These are phyloP conservation scores for Onchidella celtica DNA, from an alignment of 2,888 invertebrate genomes.

Conservation along the genomic window DNA sequence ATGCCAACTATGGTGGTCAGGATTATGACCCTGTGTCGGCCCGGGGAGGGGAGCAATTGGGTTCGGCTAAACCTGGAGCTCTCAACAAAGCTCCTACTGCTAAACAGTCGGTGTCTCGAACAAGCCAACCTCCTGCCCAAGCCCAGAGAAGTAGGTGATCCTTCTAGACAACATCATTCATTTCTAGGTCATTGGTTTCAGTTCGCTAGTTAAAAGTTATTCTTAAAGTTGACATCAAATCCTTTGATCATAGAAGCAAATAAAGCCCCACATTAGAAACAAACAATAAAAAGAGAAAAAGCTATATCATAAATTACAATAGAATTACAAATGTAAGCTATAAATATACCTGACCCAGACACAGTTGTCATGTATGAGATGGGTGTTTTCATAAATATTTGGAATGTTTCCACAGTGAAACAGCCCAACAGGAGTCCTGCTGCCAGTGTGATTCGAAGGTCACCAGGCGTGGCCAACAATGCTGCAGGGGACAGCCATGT, in stretches of 20 bases:
- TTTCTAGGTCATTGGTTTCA: not conserved
- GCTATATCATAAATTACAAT: too few relatives aligned
- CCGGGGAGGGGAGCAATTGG: slow-evolving; percentile 82
- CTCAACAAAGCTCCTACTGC: slow-evolving; percentile 52
- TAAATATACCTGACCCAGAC: too few relatives aligned
- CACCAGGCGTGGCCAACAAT: slow-evolving; percentile 20
- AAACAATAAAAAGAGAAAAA: too few relatives aligned
- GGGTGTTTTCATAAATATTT: too few relatives aligned
- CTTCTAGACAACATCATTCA: not conserved
- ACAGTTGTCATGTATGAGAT: too few relatives aligned
- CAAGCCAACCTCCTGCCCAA: slow-evolving; percentile 31
- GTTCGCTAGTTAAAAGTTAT: not conserved
- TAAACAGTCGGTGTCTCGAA: slow-evolving; percentile 40
- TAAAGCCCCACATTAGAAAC: too few relatives aligned
- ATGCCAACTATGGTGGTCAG: slow-evolving; percentile 97
- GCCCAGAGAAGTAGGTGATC: slow-evolving; percentile 44
- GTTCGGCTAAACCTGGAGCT: slow-evolving; percentile 55
- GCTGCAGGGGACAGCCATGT: slow-evolving; percentile 50
- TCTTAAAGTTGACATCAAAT: too few relatives aligned
- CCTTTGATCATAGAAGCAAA: too few relatives aligned
- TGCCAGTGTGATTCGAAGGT: not conserved
- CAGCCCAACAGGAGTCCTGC: slow-evolving; percentile 41
- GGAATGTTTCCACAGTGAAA: slow-evolving; percentile 37
- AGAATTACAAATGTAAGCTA: too few relatives aligned
- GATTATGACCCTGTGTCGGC: slow-evolving; percentile 96